Conservation (phyloP, 2,113 vertebrate genomes). For the Geothlypis trichas region DNA sequence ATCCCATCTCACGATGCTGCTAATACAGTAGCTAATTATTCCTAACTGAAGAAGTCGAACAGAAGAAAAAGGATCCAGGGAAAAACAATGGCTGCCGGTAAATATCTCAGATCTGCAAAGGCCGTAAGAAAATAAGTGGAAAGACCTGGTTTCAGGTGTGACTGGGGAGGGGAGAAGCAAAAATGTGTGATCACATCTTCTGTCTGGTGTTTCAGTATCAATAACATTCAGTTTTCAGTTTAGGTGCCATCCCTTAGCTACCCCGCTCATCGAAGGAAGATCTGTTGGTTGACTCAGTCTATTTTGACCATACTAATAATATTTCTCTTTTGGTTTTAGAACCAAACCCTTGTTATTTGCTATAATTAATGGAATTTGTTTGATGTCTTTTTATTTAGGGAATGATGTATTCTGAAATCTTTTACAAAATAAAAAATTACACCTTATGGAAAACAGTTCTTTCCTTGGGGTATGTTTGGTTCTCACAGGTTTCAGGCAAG, state of each 20-base stretch:
- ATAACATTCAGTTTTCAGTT: background rate
- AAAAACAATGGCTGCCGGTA: constrained; percentile 90
- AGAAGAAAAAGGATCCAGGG: constrained; percentile 52
- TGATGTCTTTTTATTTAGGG: background rate
- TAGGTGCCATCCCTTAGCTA: background rate
- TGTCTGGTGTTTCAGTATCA: background rate
- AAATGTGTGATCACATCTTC: background rate
- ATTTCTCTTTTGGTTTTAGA: background rate
- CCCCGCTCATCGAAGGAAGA: background rate
- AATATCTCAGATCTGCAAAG: constrained; percentile 14
- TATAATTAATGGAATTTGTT: background rate
- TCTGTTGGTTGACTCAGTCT: background rate
- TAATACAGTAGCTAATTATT: constrained; percentile 69
- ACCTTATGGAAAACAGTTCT: background rate
- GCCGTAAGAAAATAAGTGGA: background rate
- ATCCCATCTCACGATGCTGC: constrained; percentile 46
- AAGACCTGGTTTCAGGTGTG: background rate
- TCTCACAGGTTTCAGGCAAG: background rate
- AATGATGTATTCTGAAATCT: background rate
- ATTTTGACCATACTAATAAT: background rate
- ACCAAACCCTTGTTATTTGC: background rate
- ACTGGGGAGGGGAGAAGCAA: background rate
- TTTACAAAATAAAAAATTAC: background rate
- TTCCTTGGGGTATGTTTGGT: background rate
- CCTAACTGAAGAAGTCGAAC: constrained; percentile 63